Conservation (phyloP, 2,113 vertebrate genomes). For the Asarcornis scutulata region DNA sequence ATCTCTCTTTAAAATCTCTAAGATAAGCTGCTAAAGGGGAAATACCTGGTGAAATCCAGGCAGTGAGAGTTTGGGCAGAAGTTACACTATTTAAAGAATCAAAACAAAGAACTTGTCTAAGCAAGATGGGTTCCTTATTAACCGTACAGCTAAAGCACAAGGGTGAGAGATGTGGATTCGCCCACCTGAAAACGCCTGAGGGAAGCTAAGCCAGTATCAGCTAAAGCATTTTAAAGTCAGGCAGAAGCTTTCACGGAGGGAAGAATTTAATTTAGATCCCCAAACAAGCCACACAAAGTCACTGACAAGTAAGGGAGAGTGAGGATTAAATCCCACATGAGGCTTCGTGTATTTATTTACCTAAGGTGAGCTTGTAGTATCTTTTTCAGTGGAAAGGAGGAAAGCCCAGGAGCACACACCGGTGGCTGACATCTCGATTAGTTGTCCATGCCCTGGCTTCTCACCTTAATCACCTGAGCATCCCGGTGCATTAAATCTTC, state of each 20-base stretch:
- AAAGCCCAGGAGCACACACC: accelerated
- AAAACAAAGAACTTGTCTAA: neutral
- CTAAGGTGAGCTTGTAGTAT: neutral
- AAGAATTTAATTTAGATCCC: neutral
- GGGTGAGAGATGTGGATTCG: neutral
- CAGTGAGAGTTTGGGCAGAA: neutral
- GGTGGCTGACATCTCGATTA: neutral
- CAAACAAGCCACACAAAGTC: neutral
- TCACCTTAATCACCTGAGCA: neutral
- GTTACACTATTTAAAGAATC: neutral
- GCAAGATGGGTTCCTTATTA: neutral
- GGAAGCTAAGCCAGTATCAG: neutral
- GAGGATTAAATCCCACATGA: neutral
- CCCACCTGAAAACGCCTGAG: neutral
- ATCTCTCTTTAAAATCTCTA: neutral
- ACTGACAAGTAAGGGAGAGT: neutral
- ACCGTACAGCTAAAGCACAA: neutral
- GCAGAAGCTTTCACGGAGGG: neutral
- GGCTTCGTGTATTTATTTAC: neutral
- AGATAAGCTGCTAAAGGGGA: neutral
- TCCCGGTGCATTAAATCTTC: neutral
- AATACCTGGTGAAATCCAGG: neutral
- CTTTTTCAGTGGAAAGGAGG: neutral
- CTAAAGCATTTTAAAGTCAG: neutral
- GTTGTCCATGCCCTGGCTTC: neutral